Conservation (phyloP, 2,113 vertebrate species). For the Heterochromis multidens region DNA sequence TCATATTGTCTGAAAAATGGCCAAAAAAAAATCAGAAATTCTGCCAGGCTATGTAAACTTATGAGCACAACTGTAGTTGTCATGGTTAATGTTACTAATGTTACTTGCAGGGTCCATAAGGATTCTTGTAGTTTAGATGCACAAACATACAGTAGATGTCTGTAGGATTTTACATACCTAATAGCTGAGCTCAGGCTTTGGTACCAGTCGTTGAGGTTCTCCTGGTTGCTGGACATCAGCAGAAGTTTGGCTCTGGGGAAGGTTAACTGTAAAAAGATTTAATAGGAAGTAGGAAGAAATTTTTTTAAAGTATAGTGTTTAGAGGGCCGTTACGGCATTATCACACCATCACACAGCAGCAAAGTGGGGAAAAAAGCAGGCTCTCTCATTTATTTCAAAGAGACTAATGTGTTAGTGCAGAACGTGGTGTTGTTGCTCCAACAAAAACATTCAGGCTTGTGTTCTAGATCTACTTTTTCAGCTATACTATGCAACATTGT, state of each 20-base stretch:
- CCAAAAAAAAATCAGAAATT: no score
- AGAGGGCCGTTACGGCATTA: no score
- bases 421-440: background rate
- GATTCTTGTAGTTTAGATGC: background rate
- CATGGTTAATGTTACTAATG: background rate
- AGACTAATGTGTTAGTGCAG: background rate
- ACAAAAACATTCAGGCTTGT: background rate
- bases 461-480: background rate
- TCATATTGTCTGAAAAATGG: no score
- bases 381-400: background rate
- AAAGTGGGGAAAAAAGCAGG: background rate
- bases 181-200: slow-evolving; percentile 78
- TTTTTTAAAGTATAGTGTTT: background rate
- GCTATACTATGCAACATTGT: background rate
- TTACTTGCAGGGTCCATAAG: background rate
- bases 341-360: no score
- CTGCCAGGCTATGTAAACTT: no score
- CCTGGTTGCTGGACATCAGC: slow-evolving; percentile 87
- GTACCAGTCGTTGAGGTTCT: slow-evolving; percentile 85
- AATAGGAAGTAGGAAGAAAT: fast-evolving
- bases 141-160: background rate
- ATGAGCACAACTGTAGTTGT: no score
- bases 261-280: slow-evolving; percentile 75
- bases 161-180: slow-evolving; percentile 65
- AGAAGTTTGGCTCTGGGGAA: slow-evolving; percentile 86